phyloP scores from a whole-genome alignment of 2,797 vertebrate genomes.

The Loriculus beryllinus region DNA sequence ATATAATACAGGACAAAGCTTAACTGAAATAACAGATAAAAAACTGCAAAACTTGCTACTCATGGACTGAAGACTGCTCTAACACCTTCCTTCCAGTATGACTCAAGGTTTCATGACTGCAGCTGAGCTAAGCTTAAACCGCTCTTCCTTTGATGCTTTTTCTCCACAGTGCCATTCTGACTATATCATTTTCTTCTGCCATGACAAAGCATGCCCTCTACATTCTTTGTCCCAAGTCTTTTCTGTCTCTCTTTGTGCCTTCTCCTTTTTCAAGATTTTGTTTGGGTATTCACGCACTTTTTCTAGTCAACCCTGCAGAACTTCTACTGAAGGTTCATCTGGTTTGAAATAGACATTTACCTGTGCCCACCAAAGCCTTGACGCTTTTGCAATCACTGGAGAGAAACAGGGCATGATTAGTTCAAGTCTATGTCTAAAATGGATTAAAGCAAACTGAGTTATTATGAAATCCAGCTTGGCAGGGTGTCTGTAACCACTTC shows the following conservation, averaged over 20 bases:
- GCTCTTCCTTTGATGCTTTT: neutral
- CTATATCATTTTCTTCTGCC: neutral
- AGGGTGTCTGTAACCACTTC: neutral
- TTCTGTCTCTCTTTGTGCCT: neutral
- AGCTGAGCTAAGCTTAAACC: neutral
- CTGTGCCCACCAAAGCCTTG: accelerated
- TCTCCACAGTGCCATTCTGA: neutral
- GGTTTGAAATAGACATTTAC: neutral
- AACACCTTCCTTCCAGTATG: neutral
- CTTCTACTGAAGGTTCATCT: neutral
- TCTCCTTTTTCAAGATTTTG: accelerated
- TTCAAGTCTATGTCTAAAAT: neutral
- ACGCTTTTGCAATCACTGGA: neutral
- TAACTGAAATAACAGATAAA: neutral
- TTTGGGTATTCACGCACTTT: neutral
- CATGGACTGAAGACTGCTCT: neutral
- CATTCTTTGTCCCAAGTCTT: neutral
- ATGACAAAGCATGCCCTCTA: neutral
- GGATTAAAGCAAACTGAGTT: neutral
- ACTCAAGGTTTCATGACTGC: neutral
- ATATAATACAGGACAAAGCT: neutral
- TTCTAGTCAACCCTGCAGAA: neutral
- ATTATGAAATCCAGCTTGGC: neutral
- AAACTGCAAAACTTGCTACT: neutral
- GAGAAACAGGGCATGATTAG: neutral